These are phyloP conservation scores for Promerops cafer DNA, from an alignment of 2,113 vertebrate genomes.

Conservation along the genomic window DNA sequence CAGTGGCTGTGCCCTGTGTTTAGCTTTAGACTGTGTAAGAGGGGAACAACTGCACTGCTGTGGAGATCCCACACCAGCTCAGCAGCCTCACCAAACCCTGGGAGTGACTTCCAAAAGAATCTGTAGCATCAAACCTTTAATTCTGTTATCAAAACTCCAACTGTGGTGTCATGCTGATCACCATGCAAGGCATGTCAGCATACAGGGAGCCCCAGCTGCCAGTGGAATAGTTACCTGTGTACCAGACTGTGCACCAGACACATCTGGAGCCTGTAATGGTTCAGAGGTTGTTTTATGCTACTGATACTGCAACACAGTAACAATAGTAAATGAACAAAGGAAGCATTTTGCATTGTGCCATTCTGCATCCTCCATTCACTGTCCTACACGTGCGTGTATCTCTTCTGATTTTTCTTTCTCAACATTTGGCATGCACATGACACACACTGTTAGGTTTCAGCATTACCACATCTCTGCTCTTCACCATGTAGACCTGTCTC, in stretches of 20 bases:
- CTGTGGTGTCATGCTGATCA: neutral
- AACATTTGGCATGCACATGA: neutral
- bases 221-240: accelerated
- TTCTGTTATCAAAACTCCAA: neutral
- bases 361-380: neutral
- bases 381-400: neutral
- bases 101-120: neutral
- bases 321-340: neutral
- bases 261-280: neutral
- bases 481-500: neutral
- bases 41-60: neutral
- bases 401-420: neutral
- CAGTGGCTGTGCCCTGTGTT: neutral
- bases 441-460: neutral
- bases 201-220: neutral
- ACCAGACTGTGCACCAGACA: neutral
- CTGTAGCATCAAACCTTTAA: neutral
- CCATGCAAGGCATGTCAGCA: neutral
- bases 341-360: neutral
- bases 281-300: neutral
- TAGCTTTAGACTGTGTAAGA: neutral
- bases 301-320: neutral
- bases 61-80: neutral
- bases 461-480: neutral
- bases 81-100: neutral